phyloP scores from a whole-genome alignment of 2,113 vertebrate genomes.

The Corythaeola cristata region DNA sequence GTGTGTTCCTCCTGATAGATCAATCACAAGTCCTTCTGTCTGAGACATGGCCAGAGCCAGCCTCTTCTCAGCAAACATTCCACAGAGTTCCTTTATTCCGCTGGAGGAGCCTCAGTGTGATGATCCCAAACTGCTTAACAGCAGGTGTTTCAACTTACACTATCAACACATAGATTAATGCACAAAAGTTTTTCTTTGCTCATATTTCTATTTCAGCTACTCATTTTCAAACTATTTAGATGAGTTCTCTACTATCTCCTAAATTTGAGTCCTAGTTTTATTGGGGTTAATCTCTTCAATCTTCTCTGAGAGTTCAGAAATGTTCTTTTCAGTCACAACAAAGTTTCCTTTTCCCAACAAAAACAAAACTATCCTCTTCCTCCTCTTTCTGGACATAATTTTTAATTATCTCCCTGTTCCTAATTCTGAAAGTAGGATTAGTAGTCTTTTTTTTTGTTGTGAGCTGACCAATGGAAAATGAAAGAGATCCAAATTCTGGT shows the following conservation, averaged over 20 bases:
- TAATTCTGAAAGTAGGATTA: not conserved
- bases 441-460: not conserved
- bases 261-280: not conserved
- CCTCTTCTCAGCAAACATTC: not conserved
- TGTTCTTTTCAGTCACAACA: not conserved
- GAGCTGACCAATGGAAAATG: not conserved
- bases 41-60: not conserved
- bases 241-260: not conserved
- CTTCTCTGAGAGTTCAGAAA: not conserved
- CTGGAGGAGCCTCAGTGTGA: not conserved
- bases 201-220: not conserved
- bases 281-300: not conserved
- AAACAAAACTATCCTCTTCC: not conserved
- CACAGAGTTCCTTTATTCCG: not conserved
- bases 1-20: not conserved
- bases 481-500: not conserved
- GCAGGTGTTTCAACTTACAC: not conserved
- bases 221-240: not conserved
- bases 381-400: not conserved
- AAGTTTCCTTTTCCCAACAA: not conserved
- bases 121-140: not conserved
- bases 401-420: not conserved
- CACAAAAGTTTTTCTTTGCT: not conserved
- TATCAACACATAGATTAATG: not conserved
- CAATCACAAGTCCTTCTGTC: not conserved